Percentiles rank a stretch among this genome's conserved stretches.
Evolutionary conservation across 2,797 vertebrate species (phyloP).

Genomic region (Xenopus petersii): DNA sequence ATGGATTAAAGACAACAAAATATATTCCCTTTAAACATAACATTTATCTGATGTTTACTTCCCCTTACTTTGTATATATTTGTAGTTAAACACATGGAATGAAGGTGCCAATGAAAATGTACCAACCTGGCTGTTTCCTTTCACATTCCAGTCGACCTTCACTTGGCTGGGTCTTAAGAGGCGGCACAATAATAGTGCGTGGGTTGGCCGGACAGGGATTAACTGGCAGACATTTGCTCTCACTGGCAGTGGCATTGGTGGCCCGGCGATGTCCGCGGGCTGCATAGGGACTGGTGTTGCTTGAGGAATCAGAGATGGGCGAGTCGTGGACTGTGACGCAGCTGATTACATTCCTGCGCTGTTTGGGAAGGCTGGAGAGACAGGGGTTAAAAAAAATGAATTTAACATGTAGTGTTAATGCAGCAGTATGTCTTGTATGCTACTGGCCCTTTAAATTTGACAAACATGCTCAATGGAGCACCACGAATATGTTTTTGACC

Average conservation of each 20-base stretch:
- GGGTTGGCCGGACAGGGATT: constrained; percentile 84
- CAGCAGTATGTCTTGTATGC: too few relatives aligned
- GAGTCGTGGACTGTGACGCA: constrained; percentile 98
- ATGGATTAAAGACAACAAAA: too few relatives aligned
- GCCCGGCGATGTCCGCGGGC: constrained; percentile 71
- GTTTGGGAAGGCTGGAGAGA: constrained; percentile 85
- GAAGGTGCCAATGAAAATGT: too few relatives aligned
- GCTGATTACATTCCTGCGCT: constrained; percentile 97
- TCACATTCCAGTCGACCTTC: constrained; percentile 85
- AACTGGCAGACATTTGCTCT: constrained; percentile 83
- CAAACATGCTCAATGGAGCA: too few relatives aligned
- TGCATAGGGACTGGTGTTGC: constrained; percentile 89
- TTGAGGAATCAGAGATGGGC: constrained; percentile 90
- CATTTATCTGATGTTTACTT: too few relatives aligned
- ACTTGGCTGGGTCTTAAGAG: constrained; percentile 87
- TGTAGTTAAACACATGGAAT: too few relatives aligned
- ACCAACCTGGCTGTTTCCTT: constrained; percentile 84
- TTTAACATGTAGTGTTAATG: too few relatives aligned
- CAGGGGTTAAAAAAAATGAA: neutral
- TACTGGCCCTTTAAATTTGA: too few relatives aligned
- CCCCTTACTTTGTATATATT: too few relatives aligned
- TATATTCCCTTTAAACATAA: too few relatives aligned
- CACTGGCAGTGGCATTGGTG: constrained; percentile 70
- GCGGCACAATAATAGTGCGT: constrained; percentile 94
- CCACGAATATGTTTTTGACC: too few relatives aligned